Evolutionary conservation across 2,113 vertebrate species (phyloP).

Genomic region (Greenwoodochromis staneri): DNA sequence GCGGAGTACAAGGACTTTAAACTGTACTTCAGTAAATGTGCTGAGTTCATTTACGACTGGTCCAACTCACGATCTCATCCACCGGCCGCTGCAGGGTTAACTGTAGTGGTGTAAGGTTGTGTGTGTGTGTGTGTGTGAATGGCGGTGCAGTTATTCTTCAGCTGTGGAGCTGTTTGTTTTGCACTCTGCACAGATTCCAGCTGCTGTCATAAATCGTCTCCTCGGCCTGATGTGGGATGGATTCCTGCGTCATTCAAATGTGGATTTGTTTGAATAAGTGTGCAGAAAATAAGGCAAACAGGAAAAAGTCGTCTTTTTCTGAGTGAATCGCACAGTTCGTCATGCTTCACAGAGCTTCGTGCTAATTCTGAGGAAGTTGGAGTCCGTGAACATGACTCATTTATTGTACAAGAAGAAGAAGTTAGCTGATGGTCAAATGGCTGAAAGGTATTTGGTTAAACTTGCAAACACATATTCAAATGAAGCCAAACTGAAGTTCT

Average conservation of each 20-base stretch:
- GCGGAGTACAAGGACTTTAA: fast-evolving
- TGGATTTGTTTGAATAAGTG: not conserved
- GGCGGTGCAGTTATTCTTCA: fast-evolving
- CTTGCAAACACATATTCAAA: not conserved
- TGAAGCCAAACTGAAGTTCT: not conserved
- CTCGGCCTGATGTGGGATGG: not conserved
- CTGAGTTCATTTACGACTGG: not conserved
- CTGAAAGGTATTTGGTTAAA: not conserved
- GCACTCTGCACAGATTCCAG: not conserved
- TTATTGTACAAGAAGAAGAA: not conserved
- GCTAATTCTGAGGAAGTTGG: not conserved
- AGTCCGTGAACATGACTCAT: not conserved
- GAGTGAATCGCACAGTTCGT: not conserved
- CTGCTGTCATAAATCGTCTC: not conserved
- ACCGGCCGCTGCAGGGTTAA: fast-evolving
- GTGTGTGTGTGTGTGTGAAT: not conserved
- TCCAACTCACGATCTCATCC: not conserved
- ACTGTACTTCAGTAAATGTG: not conserved
- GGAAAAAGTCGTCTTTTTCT: not conserved
- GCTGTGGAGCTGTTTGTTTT: not conserved
- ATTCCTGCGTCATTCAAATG: fast-evolving
- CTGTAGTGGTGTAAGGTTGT: not conserved
- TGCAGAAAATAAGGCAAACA: not conserved
- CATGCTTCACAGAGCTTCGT: not conserved
- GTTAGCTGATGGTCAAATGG: not conserved